These are phyloP conservation scores for Zaprionus nigranus DNA, from an alignment of 1,140 invertebrate genomes.

Conservation along the genomic window DNA sequence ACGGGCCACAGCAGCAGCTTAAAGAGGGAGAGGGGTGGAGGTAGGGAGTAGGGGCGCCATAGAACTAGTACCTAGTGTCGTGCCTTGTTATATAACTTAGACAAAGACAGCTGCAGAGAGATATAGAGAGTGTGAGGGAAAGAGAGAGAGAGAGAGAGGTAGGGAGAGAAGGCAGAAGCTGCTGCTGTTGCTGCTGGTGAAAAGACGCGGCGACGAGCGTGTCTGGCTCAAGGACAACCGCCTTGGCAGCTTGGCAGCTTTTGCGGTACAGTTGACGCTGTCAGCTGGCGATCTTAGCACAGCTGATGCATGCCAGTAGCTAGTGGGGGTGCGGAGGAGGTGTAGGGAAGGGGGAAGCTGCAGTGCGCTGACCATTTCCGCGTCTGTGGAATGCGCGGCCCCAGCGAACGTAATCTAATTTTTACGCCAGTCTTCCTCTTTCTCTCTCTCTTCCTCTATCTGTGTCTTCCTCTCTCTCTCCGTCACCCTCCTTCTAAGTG, in stretches of 20 bases:
- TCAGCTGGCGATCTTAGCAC: constrained; percentile 35
- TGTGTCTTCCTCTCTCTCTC: neutral
- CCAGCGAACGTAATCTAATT: constrained; percentile 34
- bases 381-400: constrained; percentile 40
- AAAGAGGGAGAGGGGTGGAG: neutral
- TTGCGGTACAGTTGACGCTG: constrained; percentile 41
- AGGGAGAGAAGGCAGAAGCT: neutral
- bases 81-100: neutral
- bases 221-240: constrained; percentile 43
- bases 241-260: neutral
- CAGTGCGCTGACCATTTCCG: constrained; percentile 17
- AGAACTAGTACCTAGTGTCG: constrained; percentile 2
- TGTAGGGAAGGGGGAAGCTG: neutral
- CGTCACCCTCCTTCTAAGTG: neutral
- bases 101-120: neutral
- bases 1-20: constrained; percentile 16
- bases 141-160: neutral
- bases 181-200: neutral
- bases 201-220: constrained; percentile 19
- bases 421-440: constrained; percentile 5
- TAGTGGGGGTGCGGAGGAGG: too few species aligned
- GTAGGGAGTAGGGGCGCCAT: neutral
- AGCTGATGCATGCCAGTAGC: neutral
- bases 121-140: neutral
- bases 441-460: neutral